Percentiles rank a stretch among this genome's conserved stretches.
Conservation (phyloP, 2,888 invertebrate genomes). For the Nomada goodeniana region DNA sequence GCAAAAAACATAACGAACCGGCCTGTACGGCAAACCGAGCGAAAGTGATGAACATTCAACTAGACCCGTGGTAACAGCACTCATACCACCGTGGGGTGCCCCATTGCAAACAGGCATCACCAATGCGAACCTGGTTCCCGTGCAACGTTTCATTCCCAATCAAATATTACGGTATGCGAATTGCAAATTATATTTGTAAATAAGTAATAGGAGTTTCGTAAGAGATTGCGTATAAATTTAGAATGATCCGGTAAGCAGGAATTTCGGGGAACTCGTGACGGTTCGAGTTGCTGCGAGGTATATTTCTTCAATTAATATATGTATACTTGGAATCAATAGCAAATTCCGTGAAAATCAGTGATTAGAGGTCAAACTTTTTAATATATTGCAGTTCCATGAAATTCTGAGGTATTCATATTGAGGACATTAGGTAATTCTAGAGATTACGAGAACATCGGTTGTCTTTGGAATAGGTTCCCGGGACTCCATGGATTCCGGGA, state of each 20-base stretch:
- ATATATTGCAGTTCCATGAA: too few relatives aligned
- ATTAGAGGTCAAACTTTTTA: too few relatives aligned
- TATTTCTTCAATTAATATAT: too few relatives aligned
- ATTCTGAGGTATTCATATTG: too few relatives aligned
- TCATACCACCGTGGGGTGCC: constrained; percentile 7
- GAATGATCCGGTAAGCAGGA: not conserved
- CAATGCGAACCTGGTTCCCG: not conserved
- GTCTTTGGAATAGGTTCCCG: not conserved
- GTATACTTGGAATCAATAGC: too few relatives aligned
- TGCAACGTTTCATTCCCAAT: constrained; percentile 12
- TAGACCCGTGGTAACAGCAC: constrained; percentile 17
- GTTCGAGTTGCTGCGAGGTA: too few relatives aligned
- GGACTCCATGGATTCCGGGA: not conserved
- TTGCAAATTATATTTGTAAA: constrained; percentile 1
- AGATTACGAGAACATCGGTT: too few relatives aligned
- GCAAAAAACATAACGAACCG: not conserved
- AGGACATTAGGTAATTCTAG: too few relatives aligned
- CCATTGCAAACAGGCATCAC: not conserved
- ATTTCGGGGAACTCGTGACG: not conserved
- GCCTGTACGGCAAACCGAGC: constrained; percentile 2
- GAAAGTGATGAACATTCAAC: constrained; percentile 23
- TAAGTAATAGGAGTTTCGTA: constrained; percentile 3
- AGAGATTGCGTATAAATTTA: not conserved
- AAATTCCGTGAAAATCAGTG: too few relatives aligned
- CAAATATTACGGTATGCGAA: not conserved